Evolutionary conservation across 2,797 vertebrate species (phyloP).

Genomic region (Geotrypetes seraphini): DNA sequence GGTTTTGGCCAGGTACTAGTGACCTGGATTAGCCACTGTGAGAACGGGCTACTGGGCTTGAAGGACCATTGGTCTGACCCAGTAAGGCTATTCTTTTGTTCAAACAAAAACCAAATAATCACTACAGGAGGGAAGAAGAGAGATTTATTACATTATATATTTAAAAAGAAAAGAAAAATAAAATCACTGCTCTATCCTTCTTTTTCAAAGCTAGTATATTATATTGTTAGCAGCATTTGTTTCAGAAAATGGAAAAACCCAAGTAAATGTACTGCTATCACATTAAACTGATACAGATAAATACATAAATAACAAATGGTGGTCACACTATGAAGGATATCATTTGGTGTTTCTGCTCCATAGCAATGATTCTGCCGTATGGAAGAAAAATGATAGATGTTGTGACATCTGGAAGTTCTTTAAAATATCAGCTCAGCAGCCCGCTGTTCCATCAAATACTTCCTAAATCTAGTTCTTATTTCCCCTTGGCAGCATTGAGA

Average conservation of each 20-base stretch:
- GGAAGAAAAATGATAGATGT: neutral
- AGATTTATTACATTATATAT: no score
- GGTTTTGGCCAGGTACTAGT: no score
- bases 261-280: neutral
- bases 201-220: neutral
- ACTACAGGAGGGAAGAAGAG: no score
- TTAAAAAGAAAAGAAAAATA: no score
- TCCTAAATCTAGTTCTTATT: conserved; percentile 10
- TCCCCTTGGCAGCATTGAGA: conserved; percentile 4
- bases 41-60: no score
- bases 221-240: no score
- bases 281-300: neutral
- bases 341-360: neutral
- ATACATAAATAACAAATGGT: rapidly evolving
- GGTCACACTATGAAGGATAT: neutral
- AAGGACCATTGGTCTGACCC: no score
- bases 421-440: neutral
- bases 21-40: no score
- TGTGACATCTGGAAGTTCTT: neutral
- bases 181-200: no score
- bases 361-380: neutral
- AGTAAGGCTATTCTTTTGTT: no score
- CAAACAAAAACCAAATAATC: no score
- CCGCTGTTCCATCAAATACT: neutral
- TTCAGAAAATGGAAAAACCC: no score